Percentiles rank a stretch among this genome's conserved stretches.
phyloP scores from a whole-genome alignment of 2,888 invertebrate species.

The Arge pagana region DNA sequence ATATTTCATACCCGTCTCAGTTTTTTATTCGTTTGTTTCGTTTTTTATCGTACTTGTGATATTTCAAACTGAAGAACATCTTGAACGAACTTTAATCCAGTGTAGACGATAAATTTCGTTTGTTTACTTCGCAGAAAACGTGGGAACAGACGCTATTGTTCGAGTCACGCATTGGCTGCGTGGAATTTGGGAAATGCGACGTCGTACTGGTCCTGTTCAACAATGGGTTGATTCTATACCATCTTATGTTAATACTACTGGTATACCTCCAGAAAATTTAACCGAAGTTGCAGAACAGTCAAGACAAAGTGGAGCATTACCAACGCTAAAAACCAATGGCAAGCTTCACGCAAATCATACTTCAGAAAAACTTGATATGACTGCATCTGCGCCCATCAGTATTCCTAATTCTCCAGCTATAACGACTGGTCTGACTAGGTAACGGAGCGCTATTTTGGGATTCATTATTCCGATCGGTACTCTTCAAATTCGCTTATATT shows the following conservation, averaged over 20 bases:
- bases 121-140: constrained; percentile 41
- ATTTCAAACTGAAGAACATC: too few species aligned
- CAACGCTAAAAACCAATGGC: too few species aligned
- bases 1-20: background rate
- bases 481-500: background rate
- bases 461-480: background rate
- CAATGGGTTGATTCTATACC: constrained; percentile 78
- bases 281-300: background rate
- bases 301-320: too few species aligned
- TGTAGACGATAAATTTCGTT: constrained; percentile 1
- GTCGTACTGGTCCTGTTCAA: constrained; percentile 70
- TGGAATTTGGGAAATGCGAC: constrained; percentile 63
- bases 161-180: constrained; percentile 53
- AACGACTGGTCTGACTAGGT: constrained; percentile 42
- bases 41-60: too few species aligned
- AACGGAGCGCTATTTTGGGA: constrained; percentile 14
- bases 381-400: constrained; percentile 45
- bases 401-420: constrained; percentile 48
- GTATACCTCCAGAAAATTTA: too few species aligned
- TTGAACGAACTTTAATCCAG: too few species aligned
- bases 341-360: too few species aligned
- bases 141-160: constrained; percentile 49
- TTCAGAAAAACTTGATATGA: constrained; percentile 48
- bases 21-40: too few species aligned
- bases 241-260: constrained; percentile 41